Conservation (phyloP, 2,888 invertebrate species). For the Hoplodrina blanda region DNA sequence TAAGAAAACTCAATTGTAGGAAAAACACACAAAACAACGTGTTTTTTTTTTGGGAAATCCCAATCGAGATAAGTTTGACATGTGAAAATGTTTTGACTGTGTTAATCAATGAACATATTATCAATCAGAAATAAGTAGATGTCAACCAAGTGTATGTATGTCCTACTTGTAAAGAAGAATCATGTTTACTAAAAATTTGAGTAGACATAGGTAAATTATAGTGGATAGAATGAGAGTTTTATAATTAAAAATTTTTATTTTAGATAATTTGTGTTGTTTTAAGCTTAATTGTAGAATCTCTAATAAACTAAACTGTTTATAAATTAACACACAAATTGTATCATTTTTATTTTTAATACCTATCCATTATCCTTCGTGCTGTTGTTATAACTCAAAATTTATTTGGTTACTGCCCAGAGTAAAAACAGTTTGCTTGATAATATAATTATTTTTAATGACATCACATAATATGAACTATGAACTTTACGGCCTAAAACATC, state of each 20-base stretch:
- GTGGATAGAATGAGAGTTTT: slow-evolving; percentile 5
- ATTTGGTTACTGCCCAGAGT: too few species aligned
- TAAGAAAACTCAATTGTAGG: slow-evolving; percentile 12
- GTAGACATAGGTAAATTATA: neutral
- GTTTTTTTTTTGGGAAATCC: slow-evolving; percentile 23
- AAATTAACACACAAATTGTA: neutral
- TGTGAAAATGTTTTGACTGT: slow-evolving; percentile 5
- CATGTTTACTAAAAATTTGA: slow-evolving; percentile 1
- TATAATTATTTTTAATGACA: slow-evolving; percentile 14
- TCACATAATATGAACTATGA: slow-evolving; percentile 2
- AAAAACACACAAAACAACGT: slow-evolving; percentile 22
- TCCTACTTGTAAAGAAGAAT: neutral
- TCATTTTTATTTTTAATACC: neutral
- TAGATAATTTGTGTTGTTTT: slow-evolving; percentile 1
- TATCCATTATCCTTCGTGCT: neutral
- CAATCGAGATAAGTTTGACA: slow-evolving; percentile 23
- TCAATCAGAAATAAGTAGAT: slow-evolving; percentile 29
- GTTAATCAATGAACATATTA: slow-evolving; percentile 26
- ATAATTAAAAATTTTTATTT: neutral
- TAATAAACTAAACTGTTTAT: slow-evolving; percentile 38
- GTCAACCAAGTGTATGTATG: slow-evolving; percentile 15
- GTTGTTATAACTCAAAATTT: neutral
- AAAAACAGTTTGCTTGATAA: too few species aligned
- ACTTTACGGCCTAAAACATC: slow-evolving; percentile 60
- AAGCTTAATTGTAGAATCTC: slow-evolving; percentile 54